Evolutionary conservation across 2,797 vertebrate species (phyloP), one percentile per base, ranked within the genome.

Genomic region (Echiichthys vipera): DNA sequence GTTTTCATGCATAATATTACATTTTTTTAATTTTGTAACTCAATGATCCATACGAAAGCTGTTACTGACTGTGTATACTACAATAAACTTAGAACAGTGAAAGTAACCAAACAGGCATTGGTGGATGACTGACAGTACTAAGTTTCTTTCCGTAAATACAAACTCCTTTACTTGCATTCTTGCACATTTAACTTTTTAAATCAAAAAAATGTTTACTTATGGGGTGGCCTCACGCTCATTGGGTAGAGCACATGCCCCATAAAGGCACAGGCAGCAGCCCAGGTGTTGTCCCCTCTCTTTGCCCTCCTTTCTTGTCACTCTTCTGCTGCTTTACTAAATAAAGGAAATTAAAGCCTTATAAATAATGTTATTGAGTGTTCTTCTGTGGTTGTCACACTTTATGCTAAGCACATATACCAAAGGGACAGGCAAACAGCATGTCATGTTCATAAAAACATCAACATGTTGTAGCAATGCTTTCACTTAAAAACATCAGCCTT

Each of bases 1-100:
- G 5, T 49, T 67, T 70, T 40, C 39, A 55, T 62, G 55, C 5
- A 14, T 51, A 43, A 37, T 4, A 25, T 13, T 54, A 27, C 29
- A 27, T 27, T 36, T 40, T 74, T 71, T 27, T 54, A n/a, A 73
- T 66, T 47, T 62, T 39, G 20, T 56, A 42, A 69, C 17, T 29
- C 32, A 56, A 4, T 50, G 63, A 40, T 51, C 29, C 22, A 46
- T 24, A 56, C 40, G 61, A 46, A 61, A 65, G 27, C 55, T 62
- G 27, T 37, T 50, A 10, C 12, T 45, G 51, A 50, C 53, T 55
- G 49, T 61, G 71, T 32, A 37, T n/a, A 34, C 46, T 42, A n/a
- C 32, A 65, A 43, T 40, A 40, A 29, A 53, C 71, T 51, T 8
- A 29, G 3, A 71, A 57, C 17, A 37, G 45, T 51, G 30, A 43